Evolutionary conservation across 2,113 vertebrate genomes (phyloP), one percentile per base, ranked within the genome.

Genomic region (Todiramphus chloris): DNA sequence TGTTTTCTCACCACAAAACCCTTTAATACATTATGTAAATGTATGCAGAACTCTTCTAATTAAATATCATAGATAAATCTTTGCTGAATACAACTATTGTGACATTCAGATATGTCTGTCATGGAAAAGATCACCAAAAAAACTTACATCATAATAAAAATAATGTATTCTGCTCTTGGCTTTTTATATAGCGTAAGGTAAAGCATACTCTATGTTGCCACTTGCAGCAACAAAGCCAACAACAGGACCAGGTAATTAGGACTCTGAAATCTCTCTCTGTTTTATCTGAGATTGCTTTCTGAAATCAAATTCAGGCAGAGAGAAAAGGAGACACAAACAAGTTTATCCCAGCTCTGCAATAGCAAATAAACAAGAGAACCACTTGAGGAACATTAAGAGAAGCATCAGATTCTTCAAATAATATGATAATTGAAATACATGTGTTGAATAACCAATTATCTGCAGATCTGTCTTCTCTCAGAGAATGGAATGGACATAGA

Each of bases 1-100:
- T 90, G 44, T 81, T 93, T 93, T 95, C 66, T 93, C 90, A 55
- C 87, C 78, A 95, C 87, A 97, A 95, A 90, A 51, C 46, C 11
- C 31, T 86, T 50, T 6, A 80, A 74, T n/a, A 68, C 15, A 70
- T 97, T 96, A 95, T 96, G 83, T 77, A 97, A 96, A 96, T 92
- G 10, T 72, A 90, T 75, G 44, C 53, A 87, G 90, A 48, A 51
- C 68, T 51, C 37, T 73, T 73, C 39, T 85, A 76, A 92, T 76
- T 92, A 95, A 95, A 94, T 94, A 89, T 75, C 88, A 81, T 27
- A 81, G 74, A 90, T 39, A 94, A 83, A 68, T 84, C 56, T 72
- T 69, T 96, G 83, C 69, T 76, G 72, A 93, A 93, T 74, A 79
- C 35, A 64, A n/a, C 62, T 75, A 70, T 62, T 6, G 3, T 68